Base-by-base conservation (phyloP, 92 coral and sea anemone species). In the Palythoa grandiflora region DNA sequence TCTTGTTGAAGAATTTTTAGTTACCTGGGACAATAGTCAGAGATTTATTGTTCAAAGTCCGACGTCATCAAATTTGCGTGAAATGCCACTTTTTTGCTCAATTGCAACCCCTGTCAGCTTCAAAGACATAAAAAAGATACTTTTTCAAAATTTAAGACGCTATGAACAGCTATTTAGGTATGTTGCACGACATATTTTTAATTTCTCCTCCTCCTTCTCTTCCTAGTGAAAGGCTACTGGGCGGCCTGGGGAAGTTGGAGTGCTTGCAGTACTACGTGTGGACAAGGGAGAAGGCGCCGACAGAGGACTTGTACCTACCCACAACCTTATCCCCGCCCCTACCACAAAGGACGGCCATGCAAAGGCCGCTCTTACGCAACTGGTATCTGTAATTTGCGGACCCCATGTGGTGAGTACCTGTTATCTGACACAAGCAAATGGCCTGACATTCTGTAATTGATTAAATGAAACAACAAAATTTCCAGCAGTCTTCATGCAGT, bases 201-300 rank as follows among this genome's bases (percentile, higher is more conserved):
- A 3, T 59, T 10, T 59, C 3, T 20, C 12, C 38, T 59, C 3
- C 7, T 10, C 38, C 12, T 48, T 9, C 5, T 14, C 16, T 7
- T 14, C 63, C 4, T 35, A 80, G 85, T 80, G 73, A n/a, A 80
- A 8, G 85, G 85, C 2, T n/a, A 80, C n/a, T 80, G 85, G 85
- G 28, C 73, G 9, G 38, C 85, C 38, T 80, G 85, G 85, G 57
- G 85, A n/a, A 80, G 85, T 2, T 80, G 85, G 85, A 60, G 85
- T 9, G 73, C 54, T 36, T 80, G 85, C 35, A 80, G 85, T 39
- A 80, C 85, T 6, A 80, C 60, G 17, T 80, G 85, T 47, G 85
- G 85, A 1, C 55, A 59, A 38, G 85, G 85, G 44, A 80, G 54
- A 20, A 63, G 85, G 59, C 73, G 73, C 36, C 85, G 85, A 80